Evolutionary conservation across 2,797 vertebrate genomes (phyloP).

Genomic region (Menidia menidia): DNA sequence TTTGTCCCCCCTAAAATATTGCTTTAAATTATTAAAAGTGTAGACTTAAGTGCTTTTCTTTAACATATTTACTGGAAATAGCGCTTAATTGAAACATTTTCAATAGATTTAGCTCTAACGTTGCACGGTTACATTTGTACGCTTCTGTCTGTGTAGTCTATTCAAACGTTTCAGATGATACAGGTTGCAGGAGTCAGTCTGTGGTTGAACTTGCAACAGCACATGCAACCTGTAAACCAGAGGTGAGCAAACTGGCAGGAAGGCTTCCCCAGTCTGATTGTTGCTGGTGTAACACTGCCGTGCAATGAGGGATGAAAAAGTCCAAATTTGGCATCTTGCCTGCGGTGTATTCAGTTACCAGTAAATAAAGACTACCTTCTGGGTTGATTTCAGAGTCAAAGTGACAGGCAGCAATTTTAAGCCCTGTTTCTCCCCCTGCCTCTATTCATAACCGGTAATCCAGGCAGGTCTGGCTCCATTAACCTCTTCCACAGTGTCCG

Average conservation of each 20-base stretch:
- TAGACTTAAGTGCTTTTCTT: neutral
- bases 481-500: constrained; percentile 36
- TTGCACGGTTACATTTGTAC: neutral
- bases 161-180: constrained; percentile 4
- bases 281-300: neutral
- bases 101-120: neutral
- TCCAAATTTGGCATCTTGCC: constrained; percentile 1
- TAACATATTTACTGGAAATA: neutral
- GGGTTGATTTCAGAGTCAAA: constrained; percentile 61
- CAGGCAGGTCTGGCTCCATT: constrained; percentile 51
- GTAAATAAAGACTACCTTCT: constrained; percentile 34
- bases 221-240: constrained; percentile 12
- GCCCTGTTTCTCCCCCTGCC: constrained; percentile 58
- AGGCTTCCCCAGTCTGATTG: constrained; percentile 12
- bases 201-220: constrained; percentile 29
- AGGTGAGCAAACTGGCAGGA: constrained; percentile 1
- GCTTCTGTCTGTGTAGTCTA: neutral
- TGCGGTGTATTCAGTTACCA: constrained; percentile 26
- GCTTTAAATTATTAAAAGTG: neutral
- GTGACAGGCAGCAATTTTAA: constrained; percentile 64
- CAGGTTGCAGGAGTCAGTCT: constrained; percentile 12
- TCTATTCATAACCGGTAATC: constrained; percentile 65
- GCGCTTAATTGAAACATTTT: neutral
- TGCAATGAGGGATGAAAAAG: constrained; percentile 1
- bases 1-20: neutral